These are phyloP conservation scores for Vanessa cardui DNA, from an alignment of 2,888 invertebrate genomes.

Conservation along the genomic window DNA sequence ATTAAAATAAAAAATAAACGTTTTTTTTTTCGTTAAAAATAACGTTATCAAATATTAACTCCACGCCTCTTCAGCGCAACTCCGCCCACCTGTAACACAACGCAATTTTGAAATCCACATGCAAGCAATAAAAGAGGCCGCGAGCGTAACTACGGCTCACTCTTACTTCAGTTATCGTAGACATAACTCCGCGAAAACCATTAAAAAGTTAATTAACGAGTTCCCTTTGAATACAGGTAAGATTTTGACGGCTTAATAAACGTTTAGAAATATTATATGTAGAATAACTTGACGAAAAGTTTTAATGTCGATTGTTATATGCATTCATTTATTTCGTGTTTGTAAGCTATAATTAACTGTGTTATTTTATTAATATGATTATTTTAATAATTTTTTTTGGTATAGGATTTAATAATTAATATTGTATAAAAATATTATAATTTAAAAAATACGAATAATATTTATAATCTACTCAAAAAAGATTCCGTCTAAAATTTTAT, in stretches of 20 bases:
- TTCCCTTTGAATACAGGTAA: conserved; percentile 36
- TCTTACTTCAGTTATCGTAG: conserved; percentile 24
- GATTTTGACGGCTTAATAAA: conserved; percentile 29
- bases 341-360: neutral
- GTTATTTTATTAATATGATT: neutral
- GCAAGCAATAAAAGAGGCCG: conserved; percentile 43
- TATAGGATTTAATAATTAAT: too few species aligned
- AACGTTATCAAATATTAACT: conserved; percentile 17
- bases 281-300: neutral
- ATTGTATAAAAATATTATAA: too few species aligned
- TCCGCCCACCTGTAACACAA: conserved; percentile 53
- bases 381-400: too few species aligned
- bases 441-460: too few species aligned
- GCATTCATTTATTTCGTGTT: neutral
- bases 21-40: neutral
- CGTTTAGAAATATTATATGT: conserved; percentile 13
- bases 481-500: too few species aligned
- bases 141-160: conserved; percentile 34
- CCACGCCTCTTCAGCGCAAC: conserved; percentile 31
- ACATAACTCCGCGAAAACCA: conserved; percentile 28
- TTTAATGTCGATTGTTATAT: neutral
- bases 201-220: conserved; percentile 34
- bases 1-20: too few species aligned
- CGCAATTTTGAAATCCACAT: conserved; percentile 37
- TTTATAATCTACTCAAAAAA: too few species aligned